Evolutionary conservation across 2,113 vertebrate species (phyloP).

Genomic region (Castor canadensis): DNA sequence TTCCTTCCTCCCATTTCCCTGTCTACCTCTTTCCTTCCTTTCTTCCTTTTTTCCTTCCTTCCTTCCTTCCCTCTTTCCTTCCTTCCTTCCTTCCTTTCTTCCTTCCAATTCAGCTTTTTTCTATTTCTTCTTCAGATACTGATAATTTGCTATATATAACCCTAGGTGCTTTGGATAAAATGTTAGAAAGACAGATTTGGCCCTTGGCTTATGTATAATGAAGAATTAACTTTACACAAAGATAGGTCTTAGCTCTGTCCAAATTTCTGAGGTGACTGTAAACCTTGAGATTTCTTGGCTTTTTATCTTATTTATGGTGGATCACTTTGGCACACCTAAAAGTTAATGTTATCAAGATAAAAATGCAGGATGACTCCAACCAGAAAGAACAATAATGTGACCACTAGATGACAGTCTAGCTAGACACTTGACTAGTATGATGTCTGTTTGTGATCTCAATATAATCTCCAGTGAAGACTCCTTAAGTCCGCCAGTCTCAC

Average conservation of each 20-base stretch:
- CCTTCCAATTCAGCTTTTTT: background rate
- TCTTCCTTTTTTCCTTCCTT: no score
- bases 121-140: background rate
- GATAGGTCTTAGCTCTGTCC: background rate
- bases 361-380: no score
- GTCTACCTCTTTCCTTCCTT: background rate
- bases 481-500: no score
- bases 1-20: background rate
- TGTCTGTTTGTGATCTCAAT: no score
- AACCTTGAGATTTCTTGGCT: background rate
- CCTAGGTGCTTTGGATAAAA: background rate
- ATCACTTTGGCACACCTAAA: background rate
- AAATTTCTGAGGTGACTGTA: background rate
- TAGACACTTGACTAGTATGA: no score
- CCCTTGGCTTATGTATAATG: background rate
- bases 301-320: background rate
- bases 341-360: no score
- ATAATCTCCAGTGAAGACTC: no score
- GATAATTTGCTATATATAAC: background rate
- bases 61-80: no score
- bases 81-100: no score
- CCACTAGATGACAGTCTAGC: no score
- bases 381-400: background rate
- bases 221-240: background rate
- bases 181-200: background rate